Percentiles rank a stretch among this genome's conserved stretches.
Evolutionary conservation across 1,140 invertebrate genomes (phyloP).

Genomic region (Microplitis mediator): DNA sequence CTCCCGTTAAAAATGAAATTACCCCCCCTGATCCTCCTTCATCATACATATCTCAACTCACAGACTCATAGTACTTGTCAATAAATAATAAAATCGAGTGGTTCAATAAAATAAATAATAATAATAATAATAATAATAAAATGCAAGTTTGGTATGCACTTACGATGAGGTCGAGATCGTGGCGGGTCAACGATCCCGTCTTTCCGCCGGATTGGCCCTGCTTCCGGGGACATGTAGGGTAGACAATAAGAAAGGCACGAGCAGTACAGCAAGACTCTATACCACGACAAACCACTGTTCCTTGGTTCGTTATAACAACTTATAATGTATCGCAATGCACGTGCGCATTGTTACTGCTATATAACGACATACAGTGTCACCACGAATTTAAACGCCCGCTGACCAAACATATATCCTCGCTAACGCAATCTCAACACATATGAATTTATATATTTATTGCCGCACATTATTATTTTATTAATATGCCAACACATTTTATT

Average conservation of each 20-base stretch:
- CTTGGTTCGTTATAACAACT: background rate
- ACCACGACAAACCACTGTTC: background rate
- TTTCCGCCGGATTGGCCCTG: conserved; percentile 62
- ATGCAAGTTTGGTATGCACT: conserved; percentile 56
- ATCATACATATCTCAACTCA: no score
- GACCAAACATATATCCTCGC: background rate
- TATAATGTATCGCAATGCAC: conserved; percentile 13
- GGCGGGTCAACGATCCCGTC: conserved; percentile 61
- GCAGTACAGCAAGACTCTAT: background rate
- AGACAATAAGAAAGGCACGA: conserved; percentile 54
- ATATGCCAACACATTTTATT: no score
- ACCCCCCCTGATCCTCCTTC: no score
- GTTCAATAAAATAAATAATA: background rate
- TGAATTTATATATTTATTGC: no score
- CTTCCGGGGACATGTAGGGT: conserved; percentile 64
- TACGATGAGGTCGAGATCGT: conserved; percentile 56
- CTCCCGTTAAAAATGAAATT: no score
- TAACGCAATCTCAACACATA: background rate
- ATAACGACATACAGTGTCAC: background rate
- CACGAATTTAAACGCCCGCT: conserved; percentile 19
- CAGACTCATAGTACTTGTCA: no score
- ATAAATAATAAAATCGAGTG: no score
- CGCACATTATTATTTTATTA: no score
- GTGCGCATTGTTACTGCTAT: conserved; percentile 23
- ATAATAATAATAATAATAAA: conserved; percentile 49